Evolutionary conservation across 2,888 invertebrate species (phyloP).

Genomic region (Harpalus rufipes): DNA sequence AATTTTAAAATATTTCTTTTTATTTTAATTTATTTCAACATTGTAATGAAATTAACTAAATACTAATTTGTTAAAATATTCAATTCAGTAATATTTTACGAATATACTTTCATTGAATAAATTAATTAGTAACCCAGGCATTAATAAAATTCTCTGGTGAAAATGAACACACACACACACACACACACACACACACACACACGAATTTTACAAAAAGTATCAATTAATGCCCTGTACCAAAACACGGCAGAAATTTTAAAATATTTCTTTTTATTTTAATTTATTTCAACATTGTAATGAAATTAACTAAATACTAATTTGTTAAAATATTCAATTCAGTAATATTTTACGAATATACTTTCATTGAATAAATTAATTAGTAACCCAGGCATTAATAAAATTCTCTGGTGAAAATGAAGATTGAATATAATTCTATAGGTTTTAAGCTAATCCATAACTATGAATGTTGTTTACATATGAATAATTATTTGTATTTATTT

Average conservation of each 20-base stretch:
- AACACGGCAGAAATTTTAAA: too few relatives aligned
- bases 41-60: too few relatives aligned
- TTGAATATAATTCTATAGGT: not conserved
- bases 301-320: too few relatives aligned
- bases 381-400: not conserved
- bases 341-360: not conserved
- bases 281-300: too few relatives aligned
- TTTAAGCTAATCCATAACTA: not conserved
- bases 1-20: too few relatives aligned
- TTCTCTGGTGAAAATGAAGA: not conserved
- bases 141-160: not conserved
- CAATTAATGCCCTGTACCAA: too few relatives aligned
- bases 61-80: not conserved
- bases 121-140: not conserved
- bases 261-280: too few relatives aligned
- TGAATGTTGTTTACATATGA: not conserved
- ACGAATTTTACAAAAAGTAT: too few relatives aligned
- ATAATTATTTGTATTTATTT: not conserved
- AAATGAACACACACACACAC: too few relatives aligned
- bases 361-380: not conserved
- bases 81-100: not conserved
- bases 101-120: not conserved
- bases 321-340: not conserved
- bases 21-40: too few relatives aligned
- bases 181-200: too few relatives aligned